Base-by-base conservation (phyloP, 2,888 invertebrate genomes). In the Diadegma fenestrale region DNA sequence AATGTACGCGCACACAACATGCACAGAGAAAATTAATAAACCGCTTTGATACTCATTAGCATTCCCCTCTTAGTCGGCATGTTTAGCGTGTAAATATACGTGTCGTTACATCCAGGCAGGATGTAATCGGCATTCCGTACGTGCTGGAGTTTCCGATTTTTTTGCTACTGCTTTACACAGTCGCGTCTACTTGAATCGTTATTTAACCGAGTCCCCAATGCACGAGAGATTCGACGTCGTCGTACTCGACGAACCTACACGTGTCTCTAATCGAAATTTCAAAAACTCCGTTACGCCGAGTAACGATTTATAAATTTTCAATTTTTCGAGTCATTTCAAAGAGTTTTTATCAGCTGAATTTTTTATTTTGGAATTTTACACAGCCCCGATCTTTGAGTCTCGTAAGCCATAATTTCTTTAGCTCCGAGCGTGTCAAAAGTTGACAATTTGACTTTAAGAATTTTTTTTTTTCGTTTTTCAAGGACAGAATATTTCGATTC, bases 91-190 rank as follows among this genome's bases (percentile, higher is more conserved):
- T 89, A 90, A 90, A 90, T 88, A 88, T 88, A 87, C 88, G 87
- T 87, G 88, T 88, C 86, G 82, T 83, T 85, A 82, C 80, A 80
- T 85, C 64, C 68, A 76, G 85, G 82, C 90, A 90, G 91, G 91
- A 91, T 91, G 90, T 90, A 89, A 90, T 88, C 87, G 88, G 84
- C 90, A 91, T 92, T 91, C 90, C 88, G 83, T 80, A 86, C 86
- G 86, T 83, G 83, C 43, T 61, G 58, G 45, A 43, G 43, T 80
- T 80, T 80, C 80, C 75, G 80, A 75, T 73, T 80, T 80, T n/a
- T 75, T 51, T 19, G 33, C n/a, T 17, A n/a, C 37, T 33, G 54
- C 54, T 68, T 45, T 43, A n/a, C 5, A 30, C 51, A 30, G 63
- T 12, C 45, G 3, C 33, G 37, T 51, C 17, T 61, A 48, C n/a